Percentiles rank a stretch among this genome's conserved stretches.
phyloP scores from a whole-genome alignment of 2,888 invertebrate species.

The Drosophila nr. medialis region DNA sequence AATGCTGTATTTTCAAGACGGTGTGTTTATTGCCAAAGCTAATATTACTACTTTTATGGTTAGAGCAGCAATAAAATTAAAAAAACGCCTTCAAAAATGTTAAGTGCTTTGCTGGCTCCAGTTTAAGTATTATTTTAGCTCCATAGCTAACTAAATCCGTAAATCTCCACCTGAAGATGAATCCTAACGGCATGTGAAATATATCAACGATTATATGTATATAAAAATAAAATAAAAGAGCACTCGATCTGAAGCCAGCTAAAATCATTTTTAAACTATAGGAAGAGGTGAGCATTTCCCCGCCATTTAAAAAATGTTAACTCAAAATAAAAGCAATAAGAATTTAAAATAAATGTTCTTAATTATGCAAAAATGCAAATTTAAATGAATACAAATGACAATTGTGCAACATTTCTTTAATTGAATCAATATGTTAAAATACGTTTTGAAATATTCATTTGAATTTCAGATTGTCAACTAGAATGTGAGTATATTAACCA shows the following conservation, averaged over 20 bases:
- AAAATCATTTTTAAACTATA: neutral
- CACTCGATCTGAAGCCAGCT: neutral
- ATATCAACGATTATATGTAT: neutral
- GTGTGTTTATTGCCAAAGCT: neutral
- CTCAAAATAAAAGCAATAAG: neutral
- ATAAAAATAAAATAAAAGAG: neutral
- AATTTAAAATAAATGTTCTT: neutral
- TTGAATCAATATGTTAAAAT: slow-evolving; percentile 2
- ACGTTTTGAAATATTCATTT: slow-evolving; percentile 2
- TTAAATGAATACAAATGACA: neutral
- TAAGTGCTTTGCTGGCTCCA: neutral
- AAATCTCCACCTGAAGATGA: neutral
- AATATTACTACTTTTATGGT: slow-evolving; percentile 1
- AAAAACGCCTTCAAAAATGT: neutral
- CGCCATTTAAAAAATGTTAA: neutral
- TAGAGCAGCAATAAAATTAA: neutral
- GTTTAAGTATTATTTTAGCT: neutral
- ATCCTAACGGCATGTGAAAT: neutral
- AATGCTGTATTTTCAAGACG: neutral
- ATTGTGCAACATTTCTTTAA: neutral
- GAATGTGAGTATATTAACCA: slow-evolving; percentile 6
- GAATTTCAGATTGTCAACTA: slow-evolving; percentile 15
- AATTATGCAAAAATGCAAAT: neutral
- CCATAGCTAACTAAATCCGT: neutral
- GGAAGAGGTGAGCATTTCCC: neutral